Evolutionary conservation across 1,140 invertebrate genomes (phyloP), one percentile per base, ranked within the genome.

Genomic region (Aphelenchoides fujianensis): DNA sequence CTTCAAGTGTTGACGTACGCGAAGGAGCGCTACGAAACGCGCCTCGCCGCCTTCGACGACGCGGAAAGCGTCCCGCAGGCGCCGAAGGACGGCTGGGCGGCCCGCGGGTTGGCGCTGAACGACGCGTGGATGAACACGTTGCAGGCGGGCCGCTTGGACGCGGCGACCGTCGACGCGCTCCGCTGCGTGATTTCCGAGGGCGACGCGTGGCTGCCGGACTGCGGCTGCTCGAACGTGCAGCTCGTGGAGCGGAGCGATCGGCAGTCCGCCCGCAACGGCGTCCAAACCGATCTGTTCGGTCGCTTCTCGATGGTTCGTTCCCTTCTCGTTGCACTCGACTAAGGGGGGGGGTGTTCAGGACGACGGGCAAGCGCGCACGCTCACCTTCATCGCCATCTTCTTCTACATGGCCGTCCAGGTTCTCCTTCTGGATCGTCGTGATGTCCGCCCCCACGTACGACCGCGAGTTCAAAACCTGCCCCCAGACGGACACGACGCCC

Each of bases 11-110:
- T 63, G 3, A 19, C 61, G 5, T 63, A 3, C 48, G 61, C 61
- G 30, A 63, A 63, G 52, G 32, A 23, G 7, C 61, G 61, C 48
- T 63, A 63, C 5, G 61, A 63, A 59, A 23, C 61, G 30, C 27
- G 27, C 52, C 30, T 63, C 12, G 23, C 23, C 7, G 27, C 23
- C 30, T 63, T 34, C 52, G 61, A 63, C 31, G 3, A 63, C 3
- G 19, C 27, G 12, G 12, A 12, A 48, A 2, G 5, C 5, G 19
- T 23, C 1, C 7, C 30, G 19, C 2, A 19, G 1, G 23, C 1
- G 28, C n/a, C n/a, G 23, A 62, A 62, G 52, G 31, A 55, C 28
- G 19, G 1, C 52, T 9, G 30, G 30, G n/a, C 2, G 30, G 9
- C 7, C 1, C 31, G 1, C 52, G 31, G 59, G 3, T 35, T 63